Conservation (phyloP, 1,140 invertebrate genomes). For the Aphelenchoides besseyi region DNA sequence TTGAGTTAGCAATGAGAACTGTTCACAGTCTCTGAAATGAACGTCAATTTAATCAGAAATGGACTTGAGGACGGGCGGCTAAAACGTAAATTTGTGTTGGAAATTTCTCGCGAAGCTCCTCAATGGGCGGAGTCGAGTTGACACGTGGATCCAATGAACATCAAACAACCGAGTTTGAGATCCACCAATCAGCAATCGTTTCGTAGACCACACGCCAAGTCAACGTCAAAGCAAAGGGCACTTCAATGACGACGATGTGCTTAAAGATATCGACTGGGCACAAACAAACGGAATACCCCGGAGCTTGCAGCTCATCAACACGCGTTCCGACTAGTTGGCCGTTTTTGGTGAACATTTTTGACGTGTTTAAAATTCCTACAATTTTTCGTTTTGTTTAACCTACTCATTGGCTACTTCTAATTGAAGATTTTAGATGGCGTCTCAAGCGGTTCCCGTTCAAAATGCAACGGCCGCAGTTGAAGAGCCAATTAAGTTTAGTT, state of each 20-base stretch:
- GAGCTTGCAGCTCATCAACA: too few species aligned
- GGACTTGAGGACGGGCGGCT: background rate
- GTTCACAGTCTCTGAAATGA: too few species aligned
- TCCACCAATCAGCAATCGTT: background rate
- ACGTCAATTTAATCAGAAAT: too few species aligned
- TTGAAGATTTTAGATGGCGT: background rate
- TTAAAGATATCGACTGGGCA: too few species aligned
- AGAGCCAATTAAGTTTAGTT: constrained; percentile 33
- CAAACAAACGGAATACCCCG: too few species aligned
- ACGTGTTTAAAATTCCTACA: too few species aligned
- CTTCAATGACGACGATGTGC: too few species aligned
- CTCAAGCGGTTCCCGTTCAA: background rate
- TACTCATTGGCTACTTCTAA: background rate
- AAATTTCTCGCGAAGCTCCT: background rate
- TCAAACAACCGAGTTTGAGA: background rate
- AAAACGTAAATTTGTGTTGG: background rate
- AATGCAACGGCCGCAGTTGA: constrained; percentile 17
- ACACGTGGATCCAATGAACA: background rate
- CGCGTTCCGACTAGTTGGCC: too few species aligned
- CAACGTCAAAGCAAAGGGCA: too few species aligned
- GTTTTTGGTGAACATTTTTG: too few species aligned
- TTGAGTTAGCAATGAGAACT: too few species aligned
- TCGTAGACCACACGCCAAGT: background rate
- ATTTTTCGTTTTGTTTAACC: background rate
- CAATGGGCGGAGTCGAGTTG: background rate